These are phyloP conservation scores for Heliornis fulica DNA, from an alignment of 2,113 vertebrate species.

Conservation along the genomic window DNA sequence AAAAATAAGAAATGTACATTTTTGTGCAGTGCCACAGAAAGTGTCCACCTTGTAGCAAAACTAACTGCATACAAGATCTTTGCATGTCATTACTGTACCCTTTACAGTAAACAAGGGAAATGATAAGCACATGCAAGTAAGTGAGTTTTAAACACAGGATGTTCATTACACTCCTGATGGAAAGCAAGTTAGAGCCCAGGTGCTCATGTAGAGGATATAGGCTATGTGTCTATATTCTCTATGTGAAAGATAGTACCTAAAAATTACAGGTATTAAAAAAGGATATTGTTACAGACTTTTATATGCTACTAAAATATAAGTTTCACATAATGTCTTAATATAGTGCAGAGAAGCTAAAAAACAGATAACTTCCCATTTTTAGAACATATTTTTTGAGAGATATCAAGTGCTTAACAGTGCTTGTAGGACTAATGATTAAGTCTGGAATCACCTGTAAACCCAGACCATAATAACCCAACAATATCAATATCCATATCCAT, in stretches of 20 bases:
- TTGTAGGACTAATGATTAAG: not conserved
- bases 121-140: not conserved
- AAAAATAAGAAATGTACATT: not conserved
- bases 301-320: not conserved
- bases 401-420: not conserved
- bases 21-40: not conserved
- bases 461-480: not conserved
- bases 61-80: not conserved
- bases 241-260: not conserved
- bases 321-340: not conserved
- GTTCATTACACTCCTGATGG: not conserved
- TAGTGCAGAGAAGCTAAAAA: not conserved
- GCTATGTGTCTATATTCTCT: not conserved
- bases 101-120: not conserved
- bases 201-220: not conserved
- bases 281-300: not conserved
- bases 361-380: not conserved
- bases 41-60: not conserved
- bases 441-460: not conserved
- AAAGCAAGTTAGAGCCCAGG: not conserved
- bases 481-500: not conserved
- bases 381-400: not conserved
- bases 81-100: accelerated
- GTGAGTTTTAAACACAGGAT: not conserved
- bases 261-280: not conserved